Base-by-base conservation (phyloP, 2,113 vertebrate species). In the Passer domesticus region DNA sequence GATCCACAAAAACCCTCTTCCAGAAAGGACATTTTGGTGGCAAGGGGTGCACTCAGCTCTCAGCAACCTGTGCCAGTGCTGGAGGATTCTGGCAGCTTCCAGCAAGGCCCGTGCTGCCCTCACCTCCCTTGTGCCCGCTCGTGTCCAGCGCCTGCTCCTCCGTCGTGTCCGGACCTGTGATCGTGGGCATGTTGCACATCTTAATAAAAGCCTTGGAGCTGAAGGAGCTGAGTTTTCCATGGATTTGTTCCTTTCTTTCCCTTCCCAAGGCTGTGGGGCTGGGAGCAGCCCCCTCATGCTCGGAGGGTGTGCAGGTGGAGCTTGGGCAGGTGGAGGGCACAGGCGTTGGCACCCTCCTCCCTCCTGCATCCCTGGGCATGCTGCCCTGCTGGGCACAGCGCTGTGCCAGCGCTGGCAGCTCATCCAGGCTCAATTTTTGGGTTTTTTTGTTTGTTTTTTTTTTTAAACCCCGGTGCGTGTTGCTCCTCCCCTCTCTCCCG, bases 191-290 rank as follows among this genome's bases (percentile, higher is more conserved):
- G 70, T 64, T 4, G 23, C 82, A 35, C 90, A 35, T 39, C 21
- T 43, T 22, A 94, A 94, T 96, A 96, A 96, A 95, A 92, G 62
- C 92, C 67, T 69, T 28, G 63, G 58, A 82, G 78, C 74, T 63
- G 82, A 63, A 66, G 53, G 81, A 79, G 63, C 63, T 0, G 31
- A 82, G 78, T 30, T 10, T 30, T 10, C 31, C 0, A 20, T 95
- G 84, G 50, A 17, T 95, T 73, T 80, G 31, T 90, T 64, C 70
- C 60, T 35, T 43, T 27, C 6, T 37, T 87, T 82, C 37, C 33
- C 28, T 64, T 52, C 58, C 44, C 58, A 4, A 28, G 44, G 24
- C 49, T 21, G 39, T 53, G 0, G 0, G 53, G 30, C 64, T 37
- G 58, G 64, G 17, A 72, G 69, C 39, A 24, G 76, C 56, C 3